Conservation (phyloP, 1,140 invertebrate genomes). For the Brachionus rubens region DNA sequence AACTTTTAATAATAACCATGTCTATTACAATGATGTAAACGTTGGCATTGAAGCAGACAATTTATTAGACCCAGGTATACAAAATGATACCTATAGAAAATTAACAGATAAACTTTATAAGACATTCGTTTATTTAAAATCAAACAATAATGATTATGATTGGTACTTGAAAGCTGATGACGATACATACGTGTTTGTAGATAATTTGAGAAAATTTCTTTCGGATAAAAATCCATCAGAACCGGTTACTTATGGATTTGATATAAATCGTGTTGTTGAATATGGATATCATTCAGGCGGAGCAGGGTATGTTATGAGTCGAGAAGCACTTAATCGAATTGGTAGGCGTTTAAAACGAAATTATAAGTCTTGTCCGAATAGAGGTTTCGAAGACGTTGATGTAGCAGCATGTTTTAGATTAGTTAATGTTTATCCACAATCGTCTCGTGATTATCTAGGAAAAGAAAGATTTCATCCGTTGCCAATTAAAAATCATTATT, state of each 20-base stretch:
- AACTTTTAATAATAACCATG: not conserved
- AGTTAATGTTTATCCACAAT: slow-evolving; percentile 78
- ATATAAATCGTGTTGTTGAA: slow-evolving; percentile 51
- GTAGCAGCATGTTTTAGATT: slow-evolving; percentile 86
- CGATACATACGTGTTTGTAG: slow-evolving; percentile 73
- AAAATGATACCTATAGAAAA: slow-evolving; percentile 35
- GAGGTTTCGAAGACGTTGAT: slow-evolving; percentile 79
- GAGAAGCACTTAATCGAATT: slow-evolving; percentile 49
- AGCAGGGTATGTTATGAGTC: slow-evolving; percentile 78
- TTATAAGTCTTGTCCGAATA: slow-evolving; percentile 22
- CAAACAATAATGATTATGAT: slow-evolving; percentile 61
- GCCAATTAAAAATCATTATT: slow-evolving; percentile 7
- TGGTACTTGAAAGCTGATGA: slow-evolving; percentile 94
- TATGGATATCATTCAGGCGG: slow-evolving; percentile 58
- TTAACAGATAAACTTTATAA: slow-evolving; percentile 32
- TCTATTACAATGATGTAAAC: not conserved
- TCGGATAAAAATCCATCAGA: slow-evolving; percentile 47
- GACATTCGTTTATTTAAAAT: not conserved
- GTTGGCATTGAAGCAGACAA: not conserved
- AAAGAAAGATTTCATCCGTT: slow-evolving; percentile 77
- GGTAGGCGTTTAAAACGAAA: not conserved
- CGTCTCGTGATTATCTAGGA: slow-evolving; percentile 76
- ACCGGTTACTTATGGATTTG: slow-evolving; percentile 56
- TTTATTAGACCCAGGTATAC: not conserved
- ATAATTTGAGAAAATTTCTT: slow-evolving; percentile 60